These are phyloP conservation scores for Lypha dubia DNA, from an alignment of 2,888 invertebrate species.

Conservation along the genomic window DNA sequence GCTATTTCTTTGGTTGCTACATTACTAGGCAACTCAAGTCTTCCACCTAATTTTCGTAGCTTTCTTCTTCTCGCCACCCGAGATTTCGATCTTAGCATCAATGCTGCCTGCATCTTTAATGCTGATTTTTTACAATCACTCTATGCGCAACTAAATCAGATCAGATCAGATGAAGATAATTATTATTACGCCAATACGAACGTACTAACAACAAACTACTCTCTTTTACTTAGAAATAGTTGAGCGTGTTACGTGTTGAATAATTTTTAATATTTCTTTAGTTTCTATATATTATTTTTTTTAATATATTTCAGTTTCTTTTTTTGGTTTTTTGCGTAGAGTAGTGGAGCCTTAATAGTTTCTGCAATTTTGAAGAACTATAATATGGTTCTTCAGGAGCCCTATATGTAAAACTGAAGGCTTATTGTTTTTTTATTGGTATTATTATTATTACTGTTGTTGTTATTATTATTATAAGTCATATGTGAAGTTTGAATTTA, in stretches of 20 bases:
- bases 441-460: conserved; percentile 26
- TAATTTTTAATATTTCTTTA: conserved; percentile 18
- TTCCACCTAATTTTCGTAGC: conserved; percentile 89
- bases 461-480: conserved; percentile 25
- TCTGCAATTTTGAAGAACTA: conserved; percentile 61
- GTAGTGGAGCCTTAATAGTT: conserved; percentile 32
- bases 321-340: conserved; percentile 18
- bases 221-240: conserved; percentile 45
- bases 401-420: conserved; percentile 79
- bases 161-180: conserved; percentile 46
- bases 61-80: conserved; percentile 92
- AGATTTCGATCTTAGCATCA: conserved; percentile 95
- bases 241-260: conserved; percentile 44
- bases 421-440: conserved; percentile 67
- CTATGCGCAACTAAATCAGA: conserved; percentile 68
- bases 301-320: conserved; percentile 6
- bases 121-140: conserved; percentile 73
- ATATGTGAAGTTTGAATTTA: conserved; percentile 30
- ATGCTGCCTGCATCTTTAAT: conserved; percentile 92
- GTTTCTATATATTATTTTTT: conserved; percentile 6
- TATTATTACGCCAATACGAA: conserved; percentile 56
- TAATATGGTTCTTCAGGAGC: conserved; percentile 78
- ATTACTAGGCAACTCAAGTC: conserved; percentile 93
- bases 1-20: conserved; percentile 93
- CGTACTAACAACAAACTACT: conserved; percentile 43